phyloP scores from a whole-genome alignment of 1,140 invertebrate genomes.

The Protaetia brevitarsis region DNA sequence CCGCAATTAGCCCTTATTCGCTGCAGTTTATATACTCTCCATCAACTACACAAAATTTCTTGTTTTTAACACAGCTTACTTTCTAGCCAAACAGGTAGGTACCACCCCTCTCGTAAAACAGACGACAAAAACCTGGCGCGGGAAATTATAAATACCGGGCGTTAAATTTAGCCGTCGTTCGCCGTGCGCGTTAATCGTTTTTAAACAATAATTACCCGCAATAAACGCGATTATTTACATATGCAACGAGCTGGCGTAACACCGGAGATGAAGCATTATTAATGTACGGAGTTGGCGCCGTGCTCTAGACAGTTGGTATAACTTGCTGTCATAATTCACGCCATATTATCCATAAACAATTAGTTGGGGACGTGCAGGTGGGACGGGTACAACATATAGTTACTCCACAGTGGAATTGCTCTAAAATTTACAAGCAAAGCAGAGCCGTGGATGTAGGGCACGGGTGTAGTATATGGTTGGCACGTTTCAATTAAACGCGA shows the following conservation, averaged over 20 bases:
- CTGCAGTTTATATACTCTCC: too few species aligned
- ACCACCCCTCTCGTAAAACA: too few species aligned
- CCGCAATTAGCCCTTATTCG: too few species aligned
- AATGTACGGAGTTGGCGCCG: not conserved
- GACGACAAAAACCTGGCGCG: too few species aligned
- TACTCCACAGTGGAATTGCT: not conserved
- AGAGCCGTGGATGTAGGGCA: not conserved
- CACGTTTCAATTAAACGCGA: not conserved
- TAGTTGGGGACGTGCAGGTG: not conserved
- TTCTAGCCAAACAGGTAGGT: too few species aligned
- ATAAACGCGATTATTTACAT: conserved; percentile 10
- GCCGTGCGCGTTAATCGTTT: not conserved
- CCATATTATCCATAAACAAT: conserved; percentile 3
- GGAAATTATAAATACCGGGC: too few species aligned
- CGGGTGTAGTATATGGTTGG: not conserved
- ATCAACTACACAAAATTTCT: too few species aligned
- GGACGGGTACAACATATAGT: not conserved
- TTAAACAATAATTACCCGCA: conserved; percentile 7
- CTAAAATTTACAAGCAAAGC: not conserved
- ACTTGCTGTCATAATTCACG: not conserved
- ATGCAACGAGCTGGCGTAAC: not conserved
- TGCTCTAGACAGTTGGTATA: not conserved
- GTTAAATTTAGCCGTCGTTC: not conserved
- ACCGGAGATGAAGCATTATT: not conserved
- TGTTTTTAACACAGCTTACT: too few species aligned